Evolutionary conservation across 2,888 invertebrate species (phyloP), one percentile per base, ranked within the genome.

Genomic region (Taenaris catops): DNA sequence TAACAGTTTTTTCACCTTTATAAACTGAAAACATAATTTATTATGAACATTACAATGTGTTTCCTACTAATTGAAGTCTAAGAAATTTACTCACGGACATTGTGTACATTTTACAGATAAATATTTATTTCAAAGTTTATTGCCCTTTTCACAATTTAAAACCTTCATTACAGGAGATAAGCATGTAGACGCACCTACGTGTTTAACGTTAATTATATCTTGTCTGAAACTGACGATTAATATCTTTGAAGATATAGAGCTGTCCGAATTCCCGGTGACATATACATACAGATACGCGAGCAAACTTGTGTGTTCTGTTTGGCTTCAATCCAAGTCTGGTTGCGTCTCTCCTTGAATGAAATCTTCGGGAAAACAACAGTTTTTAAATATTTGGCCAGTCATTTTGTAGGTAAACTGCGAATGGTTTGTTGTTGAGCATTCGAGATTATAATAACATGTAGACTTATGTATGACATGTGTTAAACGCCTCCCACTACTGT

Each of bases 291-390:
- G 34, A 26, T 34, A 34, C 17, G 34, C 34, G 34, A 33, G 21
- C 14, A 32, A 20, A 31, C 34, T 41, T 33, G 35, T 43, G 36
- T 38, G 53, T 63, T 67, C 60, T 56, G 58, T 57, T 75, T 80
- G 83, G 79, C 73, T 40, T 34, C 23, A 26, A 40, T 55, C 80
- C 79, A 80, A 81, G 56, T 63, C 59, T 53, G 52, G 49, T 32
- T 32, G 45, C 48, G 58, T 57, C 55, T 54, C 42, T 63, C 60
- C 60, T 69, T 60, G 62, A 67, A 49, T 65, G 58, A 53, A 62
- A 60, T 59, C 53, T 51, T 39, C 55, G 45, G 44, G 61, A 52
- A 58, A 63, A 52, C 44, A 51, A 18, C 25, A 38, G 54, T 51
- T 53, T 57, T 44, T 35, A 49, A 64, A 67, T 58, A 58, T 63